Evolutionary conservation across 1,140 invertebrate species (phyloP).

Genomic region (Bombus confusus): DNA sequence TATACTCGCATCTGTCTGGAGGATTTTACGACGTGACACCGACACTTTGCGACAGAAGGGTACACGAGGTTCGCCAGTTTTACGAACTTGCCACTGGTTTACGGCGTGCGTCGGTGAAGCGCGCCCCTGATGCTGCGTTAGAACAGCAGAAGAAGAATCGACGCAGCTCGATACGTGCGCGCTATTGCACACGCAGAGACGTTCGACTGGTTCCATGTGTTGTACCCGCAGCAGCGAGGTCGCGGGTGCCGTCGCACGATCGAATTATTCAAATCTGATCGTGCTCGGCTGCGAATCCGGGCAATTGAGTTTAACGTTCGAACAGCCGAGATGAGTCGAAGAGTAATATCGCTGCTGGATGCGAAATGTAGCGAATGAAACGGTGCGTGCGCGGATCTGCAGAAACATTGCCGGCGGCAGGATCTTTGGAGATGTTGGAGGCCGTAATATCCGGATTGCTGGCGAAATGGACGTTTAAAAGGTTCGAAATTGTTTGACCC

Average conservation of each 20-base stretch:
- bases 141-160: not conserved
- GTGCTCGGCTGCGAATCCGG: not conserved
- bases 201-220: not conserved
- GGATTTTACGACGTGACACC: not conserved
- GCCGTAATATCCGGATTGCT: slow-evolving; percentile 63
- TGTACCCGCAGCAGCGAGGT: not conserved
- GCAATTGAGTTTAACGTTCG: slow-evolving; percentile 13
- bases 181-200: too few relatives aligned
- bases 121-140: not conserved
- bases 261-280: slow-evolving; percentile 33
- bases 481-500: slow-evolving; percentile 60
- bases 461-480: slow-evolving; percentile 64
- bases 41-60: not conserved
- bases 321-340: not conserved
- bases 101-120: not conserved
- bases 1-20: too few relatives aligned
- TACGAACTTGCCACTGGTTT: slow-evolving; percentile 2
- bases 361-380: not conserved
- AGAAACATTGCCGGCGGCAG: slow-evolving; percentile 20
- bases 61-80: not conserved
- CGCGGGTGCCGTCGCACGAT: not conserved
- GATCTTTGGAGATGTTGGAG: slow-evolving; percentile 49
- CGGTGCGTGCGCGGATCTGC: slow-evolving; percentile 21
- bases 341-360: not conserved
- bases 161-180: not conserved